Evolutionary conservation across 2,113 vertebrate genomes (phyloP).

Genomic region (Speoplatyrhinus poulsoni): DNA sequence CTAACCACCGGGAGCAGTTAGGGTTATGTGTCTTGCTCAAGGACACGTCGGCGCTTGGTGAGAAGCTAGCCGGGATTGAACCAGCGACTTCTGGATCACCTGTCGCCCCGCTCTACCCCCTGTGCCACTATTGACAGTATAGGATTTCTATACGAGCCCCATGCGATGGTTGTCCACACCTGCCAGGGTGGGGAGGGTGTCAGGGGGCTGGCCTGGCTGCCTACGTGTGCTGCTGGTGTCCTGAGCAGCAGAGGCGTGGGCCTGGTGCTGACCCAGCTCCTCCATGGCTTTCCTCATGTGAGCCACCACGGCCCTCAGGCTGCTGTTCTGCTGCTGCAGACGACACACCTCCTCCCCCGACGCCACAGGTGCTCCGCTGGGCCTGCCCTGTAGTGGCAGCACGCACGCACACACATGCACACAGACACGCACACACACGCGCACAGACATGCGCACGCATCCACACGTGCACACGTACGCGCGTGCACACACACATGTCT

Average conservation of each 20-base stretch:
- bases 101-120: no score
- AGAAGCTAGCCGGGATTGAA: no score
- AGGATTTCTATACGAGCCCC: not conserved
- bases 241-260: constrained; percentile 10
- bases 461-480: no score
- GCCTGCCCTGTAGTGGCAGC: constrained; percentile 33
- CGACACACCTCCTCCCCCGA: constrained; percentile 69
- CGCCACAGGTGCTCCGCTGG: constrained; percentile 31
- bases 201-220: constrained; percentile 11
- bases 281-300: constrained; percentile 94
- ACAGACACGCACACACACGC: no score
- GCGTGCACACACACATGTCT: not conserved
- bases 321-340: constrained; percentile 83
- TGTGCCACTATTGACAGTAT: no score
- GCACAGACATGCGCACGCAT: no score
- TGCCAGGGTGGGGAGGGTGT: constrained; percentile 19
- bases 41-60: no score
- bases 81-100: no score
- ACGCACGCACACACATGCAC: no score
- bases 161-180: constrained; percentile 31
- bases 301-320: constrained; percentile 74
- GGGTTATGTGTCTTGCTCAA: no score
- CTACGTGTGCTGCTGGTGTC: not conserved
- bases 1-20: no score
- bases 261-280: constrained; percentile 58